A percentile compares a stretch with the other conserved stretches of the same genome.
phyloP scores from a whole-genome alignment of 2,797 vertebrate genomes.

The Chaetodon trifasciatus region DNA sequence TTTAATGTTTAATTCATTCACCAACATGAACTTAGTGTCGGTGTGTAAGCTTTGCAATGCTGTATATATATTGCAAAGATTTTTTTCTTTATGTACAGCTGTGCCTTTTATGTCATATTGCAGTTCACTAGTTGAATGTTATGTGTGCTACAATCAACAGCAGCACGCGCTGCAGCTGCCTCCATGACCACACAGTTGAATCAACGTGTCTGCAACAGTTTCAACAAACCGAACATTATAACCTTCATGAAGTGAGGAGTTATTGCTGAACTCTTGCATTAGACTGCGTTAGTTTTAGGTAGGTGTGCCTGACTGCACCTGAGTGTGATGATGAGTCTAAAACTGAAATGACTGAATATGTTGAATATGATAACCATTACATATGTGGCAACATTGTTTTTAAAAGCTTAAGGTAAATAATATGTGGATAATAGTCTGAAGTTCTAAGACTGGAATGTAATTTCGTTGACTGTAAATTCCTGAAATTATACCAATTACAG shows the following conservation, averaged over 20 bases:
- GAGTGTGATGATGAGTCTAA: not conserved
- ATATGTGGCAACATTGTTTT: not conserved
- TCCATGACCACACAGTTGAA: not conserved
- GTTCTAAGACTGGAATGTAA: not conserved
- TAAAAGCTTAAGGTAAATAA: not conserved
- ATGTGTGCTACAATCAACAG: not conserved
- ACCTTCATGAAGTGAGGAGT: not conserved
- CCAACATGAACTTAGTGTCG: not conserved
- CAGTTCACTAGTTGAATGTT: not conserved
- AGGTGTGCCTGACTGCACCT: not conserved
- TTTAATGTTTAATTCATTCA: not conserved
- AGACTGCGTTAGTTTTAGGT: not conserved
- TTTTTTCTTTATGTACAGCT: too few species aligned
- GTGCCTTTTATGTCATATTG: too few species aligned
- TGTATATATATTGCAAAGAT: too few species aligned
- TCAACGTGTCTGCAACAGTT: not conserved
- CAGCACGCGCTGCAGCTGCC: not conserved
- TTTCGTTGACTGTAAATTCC: not conserved
- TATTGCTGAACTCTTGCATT: not conserved
- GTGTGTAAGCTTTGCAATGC: too few species aligned
- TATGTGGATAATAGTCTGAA: not conserved
- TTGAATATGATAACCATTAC: not conserved
- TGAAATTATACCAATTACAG: not conserved
- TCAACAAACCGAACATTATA: not conserved
- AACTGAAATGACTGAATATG: not conserved